Conservation (phyloP, 1,140 invertebrate genomes). For the Chironomus tepperi region DNA sequence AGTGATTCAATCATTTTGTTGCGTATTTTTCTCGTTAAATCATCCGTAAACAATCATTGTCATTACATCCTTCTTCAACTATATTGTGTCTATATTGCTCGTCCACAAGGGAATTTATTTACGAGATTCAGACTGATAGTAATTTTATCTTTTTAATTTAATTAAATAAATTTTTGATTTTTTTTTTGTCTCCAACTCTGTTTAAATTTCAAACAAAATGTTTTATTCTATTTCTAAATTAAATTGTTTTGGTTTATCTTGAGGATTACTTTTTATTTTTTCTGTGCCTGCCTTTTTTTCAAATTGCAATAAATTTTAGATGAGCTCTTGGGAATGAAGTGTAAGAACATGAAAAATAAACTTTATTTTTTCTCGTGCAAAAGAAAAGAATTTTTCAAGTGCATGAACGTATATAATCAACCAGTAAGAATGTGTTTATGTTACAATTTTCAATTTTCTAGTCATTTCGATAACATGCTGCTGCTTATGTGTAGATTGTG, state of each 20-base stretch:
- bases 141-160: conserved; percentile 6
- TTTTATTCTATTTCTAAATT: not conserved
- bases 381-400: not conserved
- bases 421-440: not conserved
- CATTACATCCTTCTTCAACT: not conserved
- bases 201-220: not conserved
- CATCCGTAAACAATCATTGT: conserved; percentile 6
- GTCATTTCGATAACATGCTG: not conserved
- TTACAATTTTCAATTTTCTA: conserved; percentile 24
- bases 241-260: conserved; percentile 15
- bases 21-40: not conserved
- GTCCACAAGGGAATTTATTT: conserved; percentile 10
- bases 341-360: not conserved
- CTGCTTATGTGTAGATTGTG: too few relatives aligned
- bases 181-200: not conserved
- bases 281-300: not conserved
- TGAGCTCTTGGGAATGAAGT: not conserved
- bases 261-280: not conserved
- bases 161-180: conserved; percentile 24
- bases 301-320: conserved; percentile 1
- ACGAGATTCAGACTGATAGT: not conserved
- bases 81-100: not conserved
- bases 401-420: not conserved
- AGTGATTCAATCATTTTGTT: conserved; percentile 19
- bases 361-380: not conserved